Evolutionary conservation across 2,888 invertebrate genomes (phyloP).

Genomic region (Zeuzera pyrina): DNA sequence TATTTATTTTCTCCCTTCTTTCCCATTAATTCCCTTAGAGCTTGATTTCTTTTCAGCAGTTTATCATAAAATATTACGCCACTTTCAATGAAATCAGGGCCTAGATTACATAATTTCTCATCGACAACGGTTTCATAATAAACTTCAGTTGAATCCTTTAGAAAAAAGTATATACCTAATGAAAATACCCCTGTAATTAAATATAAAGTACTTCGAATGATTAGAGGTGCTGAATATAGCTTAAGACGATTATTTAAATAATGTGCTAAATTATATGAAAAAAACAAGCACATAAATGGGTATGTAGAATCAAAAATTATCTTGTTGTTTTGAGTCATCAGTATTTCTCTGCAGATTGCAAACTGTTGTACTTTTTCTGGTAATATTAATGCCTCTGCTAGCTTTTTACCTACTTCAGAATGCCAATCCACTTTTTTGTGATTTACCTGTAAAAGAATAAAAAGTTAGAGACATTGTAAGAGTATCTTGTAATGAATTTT

Average conservation of each 20-base stretch:
- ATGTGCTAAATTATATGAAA: conserved; percentile 66
- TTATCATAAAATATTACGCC: conserved; percentile 85
- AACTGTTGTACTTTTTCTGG: conserved; percentile 86
- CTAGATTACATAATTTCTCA: conserved; percentile 71
- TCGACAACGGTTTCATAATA: conserved; percentile 77
- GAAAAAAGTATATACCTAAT: conserved; percentile 73
- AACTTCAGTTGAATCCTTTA: conserved; percentile 77
- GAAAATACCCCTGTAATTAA: conserved; percentile 69
- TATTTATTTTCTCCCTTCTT: conserved; percentile 74
- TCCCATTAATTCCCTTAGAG: conserved; percentile 78
- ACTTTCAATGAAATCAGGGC: conserved; percentile 77
- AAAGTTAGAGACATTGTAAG: neutral
- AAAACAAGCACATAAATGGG: conserved; percentile 57
- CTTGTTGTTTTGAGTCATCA: conserved; percentile 74
- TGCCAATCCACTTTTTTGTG: conserved; percentile 77
- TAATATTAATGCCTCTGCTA: conserved; percentile 79
- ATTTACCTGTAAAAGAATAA: conserved; percentile 62
- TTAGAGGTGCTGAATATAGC: conserved; percentile 66
- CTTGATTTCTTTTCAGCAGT: conserved; percentile 80
- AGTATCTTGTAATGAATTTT: conserved; percentile 1
- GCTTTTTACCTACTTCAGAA: conserved; percentile 72
- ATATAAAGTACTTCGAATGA: conserved; percentile 64
- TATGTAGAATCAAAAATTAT: conserved; percentile 71
- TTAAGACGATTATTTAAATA: conserved; percentile 68
- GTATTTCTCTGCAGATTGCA: conserved; percentile 83